phyloP scores from a whole-genome alignment of 2,113 vertebrate species.

The Osmerus eperlanus region DNA sequence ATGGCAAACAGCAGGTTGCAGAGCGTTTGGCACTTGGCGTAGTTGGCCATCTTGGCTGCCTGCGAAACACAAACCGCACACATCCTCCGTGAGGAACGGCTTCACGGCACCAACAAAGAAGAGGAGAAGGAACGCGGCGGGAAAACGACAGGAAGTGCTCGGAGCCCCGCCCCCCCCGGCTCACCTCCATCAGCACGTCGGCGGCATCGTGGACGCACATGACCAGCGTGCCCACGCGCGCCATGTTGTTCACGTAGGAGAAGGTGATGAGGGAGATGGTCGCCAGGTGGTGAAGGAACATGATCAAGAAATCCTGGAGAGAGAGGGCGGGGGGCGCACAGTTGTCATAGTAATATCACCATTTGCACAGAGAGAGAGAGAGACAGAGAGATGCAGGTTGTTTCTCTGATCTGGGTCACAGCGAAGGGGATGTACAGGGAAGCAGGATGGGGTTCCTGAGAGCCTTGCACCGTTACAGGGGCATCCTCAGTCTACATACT shows the following conservation, averaged over 20 bases:
- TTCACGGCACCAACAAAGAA: background rate
- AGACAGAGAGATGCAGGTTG: background rate
- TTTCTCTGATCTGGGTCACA: slow-evolving; percentile 1
- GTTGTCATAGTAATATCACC: slow-evolving; percentile 31
- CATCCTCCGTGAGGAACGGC: background rate
- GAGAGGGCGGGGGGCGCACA: slow-evolving; percentile 37
- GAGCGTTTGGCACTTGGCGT: slow-evolving; percentile 95
- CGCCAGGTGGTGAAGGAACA: slow-evolving; percentile 92
- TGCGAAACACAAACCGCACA: slow-evolving; percentile 59
- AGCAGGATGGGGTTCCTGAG: background rate
- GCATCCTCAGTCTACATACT: no score
- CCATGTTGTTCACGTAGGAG: slow-evolving; percentile 96
- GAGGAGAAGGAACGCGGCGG: no score
- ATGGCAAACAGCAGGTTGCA: slow-evolving; percentile 93
- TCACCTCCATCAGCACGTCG: slow-evolving; percentile 93
- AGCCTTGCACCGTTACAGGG: no score
- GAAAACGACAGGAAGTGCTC: no score
- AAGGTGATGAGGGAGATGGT: slow-evolving; percentile 83
- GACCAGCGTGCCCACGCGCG: slow-evolving; percentile 86
- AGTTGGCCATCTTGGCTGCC: slow-evolving; percentile 99
- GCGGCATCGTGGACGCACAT: slow-evolving; percentile 89
- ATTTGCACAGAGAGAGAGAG: slow-evolving; percentile 5
- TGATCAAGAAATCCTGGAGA: slow-evolving; percentile 89
- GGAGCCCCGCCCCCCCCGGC: slow-evolving; percentile 14
- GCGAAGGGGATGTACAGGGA: background rate